These are phyloP conservation scores for Ceyx cyanopectus DNA, from an alignment of 2,113 vertebrate genomes.

Conservation along the genomic window DNA sequence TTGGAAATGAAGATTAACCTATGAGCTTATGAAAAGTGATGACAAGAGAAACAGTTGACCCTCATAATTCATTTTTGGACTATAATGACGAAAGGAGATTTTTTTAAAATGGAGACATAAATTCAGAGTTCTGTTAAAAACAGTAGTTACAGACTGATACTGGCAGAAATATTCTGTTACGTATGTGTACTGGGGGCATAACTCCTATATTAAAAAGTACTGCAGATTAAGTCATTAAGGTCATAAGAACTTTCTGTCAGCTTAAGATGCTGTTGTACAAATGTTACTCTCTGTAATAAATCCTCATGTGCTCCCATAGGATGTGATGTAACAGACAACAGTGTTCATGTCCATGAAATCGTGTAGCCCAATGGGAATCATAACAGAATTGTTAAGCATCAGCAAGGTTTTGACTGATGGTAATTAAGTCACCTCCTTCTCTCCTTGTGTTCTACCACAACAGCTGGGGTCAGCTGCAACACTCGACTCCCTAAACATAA, in stretches of 20 bases:
- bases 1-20: neutral
- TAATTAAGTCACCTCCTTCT: conserved; percentile 59
- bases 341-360: neutral
- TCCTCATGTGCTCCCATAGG: conserved; percentile 2
- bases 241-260: neutral
- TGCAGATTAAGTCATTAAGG: neutral
- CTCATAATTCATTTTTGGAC: neutral
- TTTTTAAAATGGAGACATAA: neutral
- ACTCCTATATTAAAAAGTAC: neutral
- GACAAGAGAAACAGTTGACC: neutral
- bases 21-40: neutral
- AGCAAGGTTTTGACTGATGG: conserved; percentile 19
- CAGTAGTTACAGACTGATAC: neutral
- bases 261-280: neutral
- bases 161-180: neutral
- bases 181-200: neutral
- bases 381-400: neutral
- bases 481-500: conserved; percentile 7
- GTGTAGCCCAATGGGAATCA: conserved; percentile 11
- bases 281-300: neutral
- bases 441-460: neutral
- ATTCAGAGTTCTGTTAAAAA: neutral
- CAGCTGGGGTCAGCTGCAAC: conserved; percentile 42
- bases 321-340: conserved; percentile 8
- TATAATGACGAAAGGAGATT: neutral